Base-by-base conservation (phyloP, 2,888 invertebrate species). In the Lasioglossum vierecki region DNA sequence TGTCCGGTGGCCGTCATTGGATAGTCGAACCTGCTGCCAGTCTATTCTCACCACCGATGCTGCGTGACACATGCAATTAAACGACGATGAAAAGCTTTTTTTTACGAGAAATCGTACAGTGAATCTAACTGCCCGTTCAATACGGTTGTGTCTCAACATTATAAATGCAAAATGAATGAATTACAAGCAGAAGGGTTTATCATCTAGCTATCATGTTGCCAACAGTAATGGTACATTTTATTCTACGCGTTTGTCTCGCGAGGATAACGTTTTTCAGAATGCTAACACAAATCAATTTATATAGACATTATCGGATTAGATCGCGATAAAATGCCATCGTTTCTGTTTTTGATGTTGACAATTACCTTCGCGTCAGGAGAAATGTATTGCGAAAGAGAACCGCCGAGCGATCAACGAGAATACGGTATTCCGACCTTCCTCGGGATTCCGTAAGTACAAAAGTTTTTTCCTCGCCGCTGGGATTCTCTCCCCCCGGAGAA, bases 381-480 rank as follows among this genome's bases (percentile, higher is more conserved):
- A 63, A 84, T 72, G 71, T 57, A 81, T 57, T 60, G 63, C 5
- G n/a, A 63, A 46, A 75, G 46, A 39, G 44, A 75, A 72, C 46
- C 71, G 82, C 66, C 60, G 79, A 75, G 79, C 89, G 76, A 88
- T 89, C 89, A 84, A 75, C 78, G 80, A 82, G 78, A 82, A 82
- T 82, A 80, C 77, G 74, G 74, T 72, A 75, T 82, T 80, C 79
- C 57, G 72, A 41, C 39, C 66, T 73, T 70, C 76, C 79, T 75
- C 49, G 76, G 68, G 57, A 77, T 74, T 60, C 68, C 75, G 60
- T 81, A 81, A 85, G 82, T 71, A 79, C 80, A 49, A 86, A 86
- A 85, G 76, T 84, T 89, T 89, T 89, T 88, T 84, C 78, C 76
- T 76, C 77, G 66, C 81, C 74, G 73, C 71, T 73, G 73, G 80